Evolutionary conservation across 1,140 invertebrate species (phyloP), one percentile per base, ranked within the genome.

Genomic region (Sarcophaga bullata): DNA sequence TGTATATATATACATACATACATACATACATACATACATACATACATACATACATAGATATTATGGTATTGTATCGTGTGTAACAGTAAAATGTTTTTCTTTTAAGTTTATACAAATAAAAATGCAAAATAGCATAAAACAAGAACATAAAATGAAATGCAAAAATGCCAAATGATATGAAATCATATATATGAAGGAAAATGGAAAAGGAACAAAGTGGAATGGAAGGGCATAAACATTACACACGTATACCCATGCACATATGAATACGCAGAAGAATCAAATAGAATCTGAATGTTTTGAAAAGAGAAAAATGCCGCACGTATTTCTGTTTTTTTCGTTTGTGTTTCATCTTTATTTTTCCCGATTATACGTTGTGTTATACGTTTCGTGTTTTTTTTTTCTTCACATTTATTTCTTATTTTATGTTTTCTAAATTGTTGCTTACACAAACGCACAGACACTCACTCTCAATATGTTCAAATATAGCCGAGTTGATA

Each of bases 91-190:
- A 68, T 68, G n/a, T 68, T 37, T 37, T 37, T 68, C 62, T 68
- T 68, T 68, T 68, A 68, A 68, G 62, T 68, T 68, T 68, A 68
- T 68, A 68, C n/a, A n/a, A n/a, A 68, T 68, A 68, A 68, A 68
- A 68, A 68, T 68, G 62, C 62, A 68, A 68, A 68, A 68, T n/a
- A 68, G 17, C 62, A 68, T 68, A 68, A 68, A 68, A 68, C 62
- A 68, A 68, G 62, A n/a, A 68, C 8, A 68, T 19, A 68, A 68
- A 68, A 68, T 68, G 19, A 68, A 68, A 68, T 68, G 62, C 62
- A 68, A 68, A 37, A 68, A n/a, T 68, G 17, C 17, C 62, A 68
- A 68, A 68, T 68, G 17, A 68, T 68, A 68, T 25, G 19, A 68
- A 58, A 58, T 58, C 54, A n/a, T 58, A 68, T 17, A 68, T 68